Evolutionary conservation across 2,113 vertebrate genomes (phyloP).

Genomic region (Heterotilapia buettikoferi): DNA sequence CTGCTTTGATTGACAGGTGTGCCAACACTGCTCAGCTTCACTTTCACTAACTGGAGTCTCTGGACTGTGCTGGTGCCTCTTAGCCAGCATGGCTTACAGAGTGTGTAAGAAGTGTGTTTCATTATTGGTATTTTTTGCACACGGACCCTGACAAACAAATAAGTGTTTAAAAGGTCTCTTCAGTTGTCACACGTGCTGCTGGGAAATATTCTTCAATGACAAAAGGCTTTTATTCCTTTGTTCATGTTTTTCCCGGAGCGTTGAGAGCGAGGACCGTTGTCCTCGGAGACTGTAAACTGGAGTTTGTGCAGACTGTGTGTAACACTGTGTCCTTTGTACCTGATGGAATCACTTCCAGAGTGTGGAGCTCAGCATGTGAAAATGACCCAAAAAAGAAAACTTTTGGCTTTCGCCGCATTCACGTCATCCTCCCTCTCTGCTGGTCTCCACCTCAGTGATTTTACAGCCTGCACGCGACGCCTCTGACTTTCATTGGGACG

Average conservation of each 20-base stretch:
- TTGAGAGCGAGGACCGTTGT: background rate
- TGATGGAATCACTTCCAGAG: background rate
- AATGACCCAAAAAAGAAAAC: background rate
- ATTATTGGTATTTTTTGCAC: background rate
- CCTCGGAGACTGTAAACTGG: background rate
- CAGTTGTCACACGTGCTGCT: background rate
- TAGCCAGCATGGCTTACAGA: accelerated
- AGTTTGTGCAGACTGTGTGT: background rate
- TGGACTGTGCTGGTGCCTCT: background rate
- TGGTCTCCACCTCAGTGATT: background rate
- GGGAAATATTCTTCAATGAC: background rate
- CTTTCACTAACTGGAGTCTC: background rate
- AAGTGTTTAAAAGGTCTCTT: background rate
- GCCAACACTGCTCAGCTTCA: background rate
- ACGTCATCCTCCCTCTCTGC: background rate
- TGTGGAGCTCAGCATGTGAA: accelerated
- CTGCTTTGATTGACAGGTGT: background rate
- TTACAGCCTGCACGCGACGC: background rate
- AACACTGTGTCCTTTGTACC: background rate
- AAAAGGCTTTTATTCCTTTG: background rate
- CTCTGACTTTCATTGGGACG: background rate
- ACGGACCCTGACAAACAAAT: background rate
- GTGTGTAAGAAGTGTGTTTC: background rate
- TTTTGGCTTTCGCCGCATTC: background rate
- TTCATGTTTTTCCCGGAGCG: accelerated